Base-by-base conservation (phyloP, 2,797 vertebrate genomes). In the Zenarchopterus dispar region DNA sequence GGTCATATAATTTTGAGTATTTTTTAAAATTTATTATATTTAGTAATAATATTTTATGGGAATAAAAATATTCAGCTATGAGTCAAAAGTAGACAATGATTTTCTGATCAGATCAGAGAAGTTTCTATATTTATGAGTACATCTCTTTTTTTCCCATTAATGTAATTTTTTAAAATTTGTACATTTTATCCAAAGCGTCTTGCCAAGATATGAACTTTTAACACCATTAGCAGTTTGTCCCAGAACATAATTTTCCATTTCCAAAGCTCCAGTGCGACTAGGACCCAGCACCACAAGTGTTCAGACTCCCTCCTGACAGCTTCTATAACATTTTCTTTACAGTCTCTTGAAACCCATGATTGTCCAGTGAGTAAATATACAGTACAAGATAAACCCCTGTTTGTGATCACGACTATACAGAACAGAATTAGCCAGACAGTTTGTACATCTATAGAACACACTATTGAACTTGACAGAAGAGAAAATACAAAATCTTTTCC, bases 361-460 rank as follows among this genome's bases (percentile, higher is more conserved):
- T 93, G 92, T 93, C 92, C 92, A 90, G 87, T 93, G 85, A 89
- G 79, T 84, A 87, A 80, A 89, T 92, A 86, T 91, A 92, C 91
- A 92, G 91, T 92, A 91, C 90, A 84, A 88, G 88, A 92, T 91
- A 90, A 91, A 92, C 88, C 89, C 91, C 90, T 91, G 91, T 91
- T 84, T 86, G 88, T 89, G 84, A 88, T 87, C 86, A 92, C 86
- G 48, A 87, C 87, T 90, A 91, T 91, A 89, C 83, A 89, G 89
- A 91, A 91, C 89, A 89, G 89, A 89, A 89, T 91, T 80, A 91
- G 89, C 88, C 90, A 88, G 79, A 93, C 88, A 84, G 84, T 91
- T 92, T 93, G 77, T 91, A 94, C 92, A 93, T 84, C 84, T 90
- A 91, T 87, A 88, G 81, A 94, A 92, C 88, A 91, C 88, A 90